Evolutionary conservation across 2,113 vertebrate genomes (phyloP), one percentile per base, ranked within the genome.

Genomic region (rat (Rattus norvegicus)): DNA sequence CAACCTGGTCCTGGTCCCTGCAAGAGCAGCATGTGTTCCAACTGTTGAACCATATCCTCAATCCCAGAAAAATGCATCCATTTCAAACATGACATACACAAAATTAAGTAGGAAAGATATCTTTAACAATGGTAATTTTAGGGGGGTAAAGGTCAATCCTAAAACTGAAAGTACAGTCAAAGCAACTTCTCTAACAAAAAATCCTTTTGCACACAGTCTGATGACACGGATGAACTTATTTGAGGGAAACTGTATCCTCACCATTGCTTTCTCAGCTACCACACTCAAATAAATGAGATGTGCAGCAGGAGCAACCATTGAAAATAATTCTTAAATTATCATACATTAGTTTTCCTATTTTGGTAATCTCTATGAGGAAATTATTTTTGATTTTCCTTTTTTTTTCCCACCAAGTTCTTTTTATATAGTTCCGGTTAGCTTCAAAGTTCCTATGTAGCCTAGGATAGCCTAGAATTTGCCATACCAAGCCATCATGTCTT

Each of bases 301-400:
- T 77, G 43, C 0, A 69, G 84, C 7, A 75, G 63, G 7, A 36
- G 14, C 19, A 33, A 92, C 39, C 61, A 80, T 36, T 3, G 11
- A 67, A 86, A 95, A 43, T 79, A 75, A 90, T 67, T 95, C 79
- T 49, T 16, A 90, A 84, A 63, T 86, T 92, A 93, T 76, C 86
- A 89, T 36, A 87, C 9, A 75, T 84, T 87, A 39, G 1, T 90
- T 95, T 90, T 65, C 39, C 54, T 70, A 81, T 94, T 80, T 92
- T 72, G 91, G 7, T 84, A 5, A 52, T 63, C 36, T 72, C 94
- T 88, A 89, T 65, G 33, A 94, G 43, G 11, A 83, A 88, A 93
- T 70, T 90, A 36, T 24, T 90, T 90, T 59, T 43, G 0, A 47
- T 49, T 76, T 47, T 39, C 33, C 13, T 75, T 63, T 33, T 76